Evolutionary conservation across 2,888 invertebrate genomes (phyloP), one percentile per base, ranked within the genome.

Genomic region (Cancer borealis): DNA sequence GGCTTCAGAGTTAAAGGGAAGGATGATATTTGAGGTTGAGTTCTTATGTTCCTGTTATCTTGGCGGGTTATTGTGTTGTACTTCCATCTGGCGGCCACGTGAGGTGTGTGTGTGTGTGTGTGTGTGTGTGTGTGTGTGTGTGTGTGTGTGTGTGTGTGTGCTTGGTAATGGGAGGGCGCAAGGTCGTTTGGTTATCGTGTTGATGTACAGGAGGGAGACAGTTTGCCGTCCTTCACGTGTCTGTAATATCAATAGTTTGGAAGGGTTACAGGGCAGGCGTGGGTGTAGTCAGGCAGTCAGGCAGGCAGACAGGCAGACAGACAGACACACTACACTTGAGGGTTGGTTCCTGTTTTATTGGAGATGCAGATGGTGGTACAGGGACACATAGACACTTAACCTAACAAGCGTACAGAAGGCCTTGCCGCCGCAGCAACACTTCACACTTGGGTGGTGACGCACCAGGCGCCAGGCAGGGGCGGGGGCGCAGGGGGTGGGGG

Each of bases 321-420:
- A 14, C n/a, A 73, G 73, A 26, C n/a, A 73, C 4, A 73, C 21
- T 3, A 73, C 4, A 73, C 21, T 3, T 54, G 54, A 54, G 54
- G 14, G 54, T 26, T 73, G 14, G 73, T 73, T 26, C 21, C 73
- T n/a, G 73, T 73, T 73, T 73, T 73, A 73, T 73, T 73, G 73
- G n/a, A 73, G n/a, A 8, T 73, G 21, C 73, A n/a, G 73, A n/a
- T 54, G 54, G 73, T 21, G 73, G n/a, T 10, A 54, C 54, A 54
- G 54, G 54, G 54, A 54, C 54, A 10, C 54, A 14, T 54, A 0
- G 73, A 73, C 2, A 21, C 73, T 73, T 73, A 73, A 26, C 73
- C 73, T 73, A 73, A 73, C 73, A 73, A 73, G 73, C 73, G 73
- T 73, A 73, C 26, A 73, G 73, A 73, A n/a, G 73, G n/a, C 10